Conservation (phyloP, 2,113 vertebrate species). For the Anhinga anhinga region DNA sequence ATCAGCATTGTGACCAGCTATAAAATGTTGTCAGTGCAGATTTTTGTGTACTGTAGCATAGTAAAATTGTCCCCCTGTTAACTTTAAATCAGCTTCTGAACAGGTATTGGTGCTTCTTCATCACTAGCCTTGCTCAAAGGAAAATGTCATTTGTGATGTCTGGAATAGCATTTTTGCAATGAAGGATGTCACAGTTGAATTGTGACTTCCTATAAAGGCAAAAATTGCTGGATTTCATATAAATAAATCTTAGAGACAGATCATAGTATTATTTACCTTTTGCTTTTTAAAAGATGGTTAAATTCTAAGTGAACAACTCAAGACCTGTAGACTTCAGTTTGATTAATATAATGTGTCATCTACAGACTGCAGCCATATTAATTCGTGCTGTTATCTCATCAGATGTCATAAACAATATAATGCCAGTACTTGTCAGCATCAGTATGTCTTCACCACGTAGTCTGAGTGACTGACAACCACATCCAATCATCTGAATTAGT, state of each 20-base stretch:
- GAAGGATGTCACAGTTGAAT: background rate
- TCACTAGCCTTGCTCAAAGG: background rate
- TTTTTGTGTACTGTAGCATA: background rate
- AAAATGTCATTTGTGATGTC: background rate
- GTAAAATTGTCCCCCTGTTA: conserved; percentile 23
- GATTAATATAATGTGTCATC: background rate
- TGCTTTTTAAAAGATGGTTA: background rate
- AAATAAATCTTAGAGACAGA: background rate
- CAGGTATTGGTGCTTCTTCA: background rate
- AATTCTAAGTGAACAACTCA: background rate
- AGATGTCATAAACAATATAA: background rate
- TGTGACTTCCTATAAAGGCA: background rate
- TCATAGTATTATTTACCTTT: background rate
- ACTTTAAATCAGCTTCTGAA: conserved; percentile 45
- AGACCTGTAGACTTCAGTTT: background rate
- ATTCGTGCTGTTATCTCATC: background rate
- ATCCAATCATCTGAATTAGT: background rate
- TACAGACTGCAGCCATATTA: background rate
- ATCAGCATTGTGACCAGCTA: conserved; percentile 14
- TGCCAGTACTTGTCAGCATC: background rate
- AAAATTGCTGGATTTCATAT: background rate
- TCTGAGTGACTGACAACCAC: background rate
- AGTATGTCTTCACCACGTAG: background rate
- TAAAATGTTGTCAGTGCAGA: background rate
- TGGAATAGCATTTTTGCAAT: background rate